Percentiles rank a stretch among this genome's conserved stretches.
Evolutionary conservation across 2,797 vertebrate genomes (phyloP).

Genomic region (Sciaenops ocellatus): DNA sequence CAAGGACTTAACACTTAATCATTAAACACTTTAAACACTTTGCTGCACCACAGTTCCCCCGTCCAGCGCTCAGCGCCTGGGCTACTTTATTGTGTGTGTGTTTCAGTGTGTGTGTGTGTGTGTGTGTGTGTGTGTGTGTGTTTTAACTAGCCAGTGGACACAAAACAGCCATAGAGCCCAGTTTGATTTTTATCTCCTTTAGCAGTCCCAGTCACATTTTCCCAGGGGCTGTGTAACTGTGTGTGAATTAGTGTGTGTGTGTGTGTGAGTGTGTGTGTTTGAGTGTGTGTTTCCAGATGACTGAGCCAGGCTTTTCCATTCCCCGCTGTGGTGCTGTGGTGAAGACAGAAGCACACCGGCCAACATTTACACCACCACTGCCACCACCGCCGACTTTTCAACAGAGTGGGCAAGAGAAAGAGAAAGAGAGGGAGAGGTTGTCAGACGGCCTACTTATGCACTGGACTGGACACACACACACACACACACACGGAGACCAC

Average conservation of each 20-base stretch:
- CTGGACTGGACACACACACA: slow-evolving; percentile 42
- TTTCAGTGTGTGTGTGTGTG: slow-evolving; percentile 24
- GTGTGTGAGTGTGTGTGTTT: slow-evolving; percentile 47
- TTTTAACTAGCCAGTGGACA: slow-evolving; percentile 60
- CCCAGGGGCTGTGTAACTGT: slow-evolving; percentile 68
- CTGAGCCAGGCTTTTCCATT: slow-evolving; percentile 79
- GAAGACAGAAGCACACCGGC: slow-evolving; percentile 60
- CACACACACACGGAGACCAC: slow-evolving; percentile 38
- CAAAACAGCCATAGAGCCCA: slow-evolving; percentile 62
- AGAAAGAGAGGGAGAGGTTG: slow-evolving; percentile 35
- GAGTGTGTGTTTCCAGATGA: slow-evolving; percentile 73
- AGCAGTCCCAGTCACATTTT: slow-evolving; percentile 75
- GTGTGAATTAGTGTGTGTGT: slow-evolving; percentile 34
- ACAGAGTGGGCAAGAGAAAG: slow-evolving; percentile 31
- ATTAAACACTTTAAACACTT: slow-evolving; percentile 60
- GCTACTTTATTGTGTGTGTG: slow-evolving; percentile 42
- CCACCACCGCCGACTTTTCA: slow-evolving; percentile 21
- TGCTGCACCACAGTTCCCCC: slow-evolving; percentile 16
- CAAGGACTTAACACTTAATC: slow-evolving; percentile 71
- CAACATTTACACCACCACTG: slow-evolving; percentile 69
- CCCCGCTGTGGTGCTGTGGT: slow-evolving; percentile 60
- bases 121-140: slow-evolving; percentile 43
- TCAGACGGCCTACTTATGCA: slow-evolving; percentile 43
- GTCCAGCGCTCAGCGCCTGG: slow-evolving; percentile 23
- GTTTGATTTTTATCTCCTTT: slow-evolving; percentile 77